Conservation (phyloP, 2,888 invertebrate genomes). For the Ceraclea dissimilis region DNA sequence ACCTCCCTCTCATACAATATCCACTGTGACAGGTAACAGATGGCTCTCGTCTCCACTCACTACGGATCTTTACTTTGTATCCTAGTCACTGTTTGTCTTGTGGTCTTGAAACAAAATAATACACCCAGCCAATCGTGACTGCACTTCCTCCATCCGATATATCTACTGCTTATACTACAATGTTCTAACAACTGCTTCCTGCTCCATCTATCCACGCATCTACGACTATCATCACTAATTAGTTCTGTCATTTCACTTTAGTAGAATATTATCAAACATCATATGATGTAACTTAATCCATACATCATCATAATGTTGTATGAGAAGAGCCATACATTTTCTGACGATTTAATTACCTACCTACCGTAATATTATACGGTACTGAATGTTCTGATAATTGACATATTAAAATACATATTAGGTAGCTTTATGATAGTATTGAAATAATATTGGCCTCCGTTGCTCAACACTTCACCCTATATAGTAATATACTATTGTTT, state of each 20-base stretch:
- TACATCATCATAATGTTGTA: no score
- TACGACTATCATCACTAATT: constrained; percentile 2
- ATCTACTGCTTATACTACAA: neutral
- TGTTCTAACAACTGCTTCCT: constrained; percentile 9
- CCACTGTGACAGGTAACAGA: constrained; percentile 25
- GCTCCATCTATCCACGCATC: neutral
- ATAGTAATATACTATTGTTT: no score
- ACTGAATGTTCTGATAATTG: no score
- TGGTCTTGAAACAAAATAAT: constrained; percentile 11
- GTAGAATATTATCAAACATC: no score
- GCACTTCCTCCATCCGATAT: constrained; percentile 19
- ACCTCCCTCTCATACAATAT: constrained; percentile 16
- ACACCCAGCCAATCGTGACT: constrained; percentile 21
- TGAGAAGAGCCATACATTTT: no score
- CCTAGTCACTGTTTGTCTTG: neutral
- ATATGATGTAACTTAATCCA: no score
- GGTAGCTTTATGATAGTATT: no score
- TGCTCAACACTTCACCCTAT: no score
- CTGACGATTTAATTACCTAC: no score
- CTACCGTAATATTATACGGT: no score
- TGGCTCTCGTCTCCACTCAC: constrained; percentile 22
- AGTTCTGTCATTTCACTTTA: constrained; percentile 1
- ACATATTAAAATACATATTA: no score
- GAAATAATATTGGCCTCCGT: no score
- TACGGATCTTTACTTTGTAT: constrained; percentile 17